Conservation (phyloP, 92 coral and sea anemone genomes). For the Zoanthus sansibaricus region DNA sequence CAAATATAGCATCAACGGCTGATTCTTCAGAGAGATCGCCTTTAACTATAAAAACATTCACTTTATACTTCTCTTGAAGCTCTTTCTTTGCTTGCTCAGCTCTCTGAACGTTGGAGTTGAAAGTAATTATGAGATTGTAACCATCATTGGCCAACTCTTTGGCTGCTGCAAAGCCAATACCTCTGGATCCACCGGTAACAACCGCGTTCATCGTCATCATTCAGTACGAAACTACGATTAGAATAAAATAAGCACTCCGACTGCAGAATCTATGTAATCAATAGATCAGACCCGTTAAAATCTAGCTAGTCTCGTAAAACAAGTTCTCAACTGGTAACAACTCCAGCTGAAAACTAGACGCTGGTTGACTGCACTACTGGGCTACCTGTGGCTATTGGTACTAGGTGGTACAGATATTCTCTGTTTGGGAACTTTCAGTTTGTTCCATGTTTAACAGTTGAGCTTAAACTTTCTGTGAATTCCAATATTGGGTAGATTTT, state of each 20-base stretch:
- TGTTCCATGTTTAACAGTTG: too few relatives aligned
- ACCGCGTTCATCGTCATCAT: slow-evolving; percentile 61
- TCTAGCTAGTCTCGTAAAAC: not conserved
- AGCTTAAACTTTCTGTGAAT: too few relatives aligned
- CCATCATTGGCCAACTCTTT: slow-evolving; percentile 73
- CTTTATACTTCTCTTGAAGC: slow-evolving; percentile 62
- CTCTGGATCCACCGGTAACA: slow-evolving; percentile 86
- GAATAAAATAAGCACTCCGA: not conserved
- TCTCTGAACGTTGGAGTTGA: slow-evolving; percentile 78
- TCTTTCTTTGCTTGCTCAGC: slow-evolving; percentile 67
- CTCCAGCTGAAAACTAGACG: too few relatives aligned
- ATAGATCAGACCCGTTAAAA: not conserved
- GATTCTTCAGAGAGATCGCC: slow-evolving; percentile 74
- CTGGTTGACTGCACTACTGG: too few relatives aligned
- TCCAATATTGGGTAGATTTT: too few relatives aligned
- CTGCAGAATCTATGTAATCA: not conserved
- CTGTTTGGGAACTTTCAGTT: too few relatives aligned
- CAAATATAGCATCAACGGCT: slow-evolving; percentile 71
- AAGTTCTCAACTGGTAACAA: not conserved
- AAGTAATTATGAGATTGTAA: slow-evolving; percentile 76
- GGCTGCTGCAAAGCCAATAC: slow-evolving; percentile 76
- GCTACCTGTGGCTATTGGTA: too few relatives aligned
- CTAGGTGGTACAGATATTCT: too few relatives aligned
- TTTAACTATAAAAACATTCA: slow-evolving; percentile 66
- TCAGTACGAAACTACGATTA: not conserved